Conservation (phyloP, 2,113 vertebrate genomes). For the Xiphias gladius region DNA sequence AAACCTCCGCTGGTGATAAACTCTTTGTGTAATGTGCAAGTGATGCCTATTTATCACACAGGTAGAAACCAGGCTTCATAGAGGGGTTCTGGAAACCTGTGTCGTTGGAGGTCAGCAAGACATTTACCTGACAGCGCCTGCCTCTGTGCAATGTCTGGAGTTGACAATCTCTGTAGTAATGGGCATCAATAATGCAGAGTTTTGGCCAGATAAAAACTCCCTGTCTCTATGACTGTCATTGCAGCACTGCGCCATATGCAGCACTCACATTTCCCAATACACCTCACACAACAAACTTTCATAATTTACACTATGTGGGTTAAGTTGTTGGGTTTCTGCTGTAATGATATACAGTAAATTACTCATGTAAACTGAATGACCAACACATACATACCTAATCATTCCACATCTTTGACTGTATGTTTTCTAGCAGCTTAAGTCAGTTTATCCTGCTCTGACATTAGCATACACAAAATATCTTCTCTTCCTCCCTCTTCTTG, state of each 20-base stretch:
- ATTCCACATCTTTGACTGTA: constrained; percentile 7
- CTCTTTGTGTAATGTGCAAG: constrained; percentile 49
- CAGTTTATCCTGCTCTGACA: constrained; percentile 9
- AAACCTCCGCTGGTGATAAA: constrained; percentile 62
- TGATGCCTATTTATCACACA: constrained; percentile 73
- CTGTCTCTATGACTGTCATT: constrained; percentile 49
- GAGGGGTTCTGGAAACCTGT: constrained; percentile 62
- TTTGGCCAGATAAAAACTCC: constrained; percentile 69
- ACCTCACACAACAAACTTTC: constrained; percentile 26
- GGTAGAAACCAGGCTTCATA: constrained; percentile 59
- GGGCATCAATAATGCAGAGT: constrained; percentile 83
- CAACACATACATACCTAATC: neutral
- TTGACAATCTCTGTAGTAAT: constrained; percentile 79
- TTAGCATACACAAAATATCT: neutral
- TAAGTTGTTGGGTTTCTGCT: constrained; percentile 26
- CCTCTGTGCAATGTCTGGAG: constrained; percentile 59
- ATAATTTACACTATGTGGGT: constrained; percentile 25
- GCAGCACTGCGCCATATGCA: constrained; percentile 28
- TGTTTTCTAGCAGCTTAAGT: neutral
- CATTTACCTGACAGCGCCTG: constrained; percentile 75
- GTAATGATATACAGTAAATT: constrained; percentile 35
- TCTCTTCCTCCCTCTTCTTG: neutral
- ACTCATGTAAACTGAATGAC: constrained; percentile 8
- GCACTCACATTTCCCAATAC: constrained; percentile 31
- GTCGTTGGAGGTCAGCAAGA: constrained; percentile 72